These are phyloP conservation scores for Lichenostomus cassidix DNA, from an alignment of 2,113 vertebrate genomes.

Conservation along the genomic window DNA sequence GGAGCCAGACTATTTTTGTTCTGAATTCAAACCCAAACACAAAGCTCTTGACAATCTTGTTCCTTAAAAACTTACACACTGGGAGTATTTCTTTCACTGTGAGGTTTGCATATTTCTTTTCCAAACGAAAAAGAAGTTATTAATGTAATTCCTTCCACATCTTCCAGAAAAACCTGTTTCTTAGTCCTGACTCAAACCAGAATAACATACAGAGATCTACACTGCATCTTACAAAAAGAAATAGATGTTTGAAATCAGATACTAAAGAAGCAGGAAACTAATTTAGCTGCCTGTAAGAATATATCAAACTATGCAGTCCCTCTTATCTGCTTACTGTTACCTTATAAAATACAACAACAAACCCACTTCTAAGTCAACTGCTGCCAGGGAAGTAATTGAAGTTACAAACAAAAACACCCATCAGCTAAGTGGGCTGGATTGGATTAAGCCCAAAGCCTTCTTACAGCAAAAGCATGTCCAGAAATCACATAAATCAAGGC, in stretches of 20 bases:
- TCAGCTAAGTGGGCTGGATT: background rate
- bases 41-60: background rate
- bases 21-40: background rate
- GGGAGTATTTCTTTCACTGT: background rate
- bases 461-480: background rate
- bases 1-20: background rate
- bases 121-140: fast-evolving
- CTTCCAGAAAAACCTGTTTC: background rate
- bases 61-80: background rate
- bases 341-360: background rate
- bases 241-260: background rate
- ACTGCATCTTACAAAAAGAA: background rate
- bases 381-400: background rate
- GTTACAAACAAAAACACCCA: background rate
- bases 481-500: background rate
- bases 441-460: background rate
- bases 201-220: background rate
- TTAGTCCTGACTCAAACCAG: background rate
- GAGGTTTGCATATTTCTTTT: background rate
- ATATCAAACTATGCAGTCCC: background rate
- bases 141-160: background rate
- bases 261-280: background rate
- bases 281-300: background rate
- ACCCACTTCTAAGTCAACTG: background rate
- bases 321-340: background rate